Conservation (phyloP, 2,888 invertebrate genomes). For the Microplitis deprimator region DNA sequence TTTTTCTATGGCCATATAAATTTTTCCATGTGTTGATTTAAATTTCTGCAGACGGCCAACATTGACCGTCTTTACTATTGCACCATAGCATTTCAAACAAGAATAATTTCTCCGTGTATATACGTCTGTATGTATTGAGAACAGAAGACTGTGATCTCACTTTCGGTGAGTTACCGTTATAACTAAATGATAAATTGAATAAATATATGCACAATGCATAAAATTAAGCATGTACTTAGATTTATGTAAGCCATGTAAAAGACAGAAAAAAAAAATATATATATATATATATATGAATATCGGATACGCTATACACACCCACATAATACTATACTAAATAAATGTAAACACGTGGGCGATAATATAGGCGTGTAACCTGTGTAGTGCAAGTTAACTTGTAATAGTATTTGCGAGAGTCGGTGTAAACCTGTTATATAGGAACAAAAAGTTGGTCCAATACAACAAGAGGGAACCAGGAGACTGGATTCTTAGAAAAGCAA, state of each 20-base stretch:
- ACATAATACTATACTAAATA: conserved; percentile 39
- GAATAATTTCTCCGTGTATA: too few relatives aligned
- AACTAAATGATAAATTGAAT: neutral
- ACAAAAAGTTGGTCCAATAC: conserved; percentile 24
- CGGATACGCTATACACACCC: conserved; percentile 30
- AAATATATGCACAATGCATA: conserved; percentile 27
- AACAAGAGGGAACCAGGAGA: neutral
- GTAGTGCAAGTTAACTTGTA: conserved; percentile 47
- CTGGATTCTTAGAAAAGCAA: neutral
- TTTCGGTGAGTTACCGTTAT: conserved; percentile 60
- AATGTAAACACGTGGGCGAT: conserved; percentile 46
- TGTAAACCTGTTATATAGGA: conserved; percentile 42
- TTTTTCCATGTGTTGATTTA: too few relatives aligned
- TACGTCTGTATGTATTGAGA: conserved; percentile 1
- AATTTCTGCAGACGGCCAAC: too few relatives aligned
- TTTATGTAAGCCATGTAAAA: conserved; percentile 27
- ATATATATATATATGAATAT: neutral
- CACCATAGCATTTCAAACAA: too few relatives aligned
- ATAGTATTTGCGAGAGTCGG: conserved; percentile 38
- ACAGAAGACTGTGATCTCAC: conserved; percentile 52
- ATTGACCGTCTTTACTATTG: too few relatives aligned
- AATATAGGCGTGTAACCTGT: conserved; percentile 56
- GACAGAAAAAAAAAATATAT: neutral
- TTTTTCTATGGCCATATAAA: too few relatives aligned
- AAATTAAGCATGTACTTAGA: conserved; percentile 31